These are phyloP conservation scores for Lepus europaeus DNA, from an alignment of 2,113 vertebrate genomes.

Conservation along the genomic window DNA sequence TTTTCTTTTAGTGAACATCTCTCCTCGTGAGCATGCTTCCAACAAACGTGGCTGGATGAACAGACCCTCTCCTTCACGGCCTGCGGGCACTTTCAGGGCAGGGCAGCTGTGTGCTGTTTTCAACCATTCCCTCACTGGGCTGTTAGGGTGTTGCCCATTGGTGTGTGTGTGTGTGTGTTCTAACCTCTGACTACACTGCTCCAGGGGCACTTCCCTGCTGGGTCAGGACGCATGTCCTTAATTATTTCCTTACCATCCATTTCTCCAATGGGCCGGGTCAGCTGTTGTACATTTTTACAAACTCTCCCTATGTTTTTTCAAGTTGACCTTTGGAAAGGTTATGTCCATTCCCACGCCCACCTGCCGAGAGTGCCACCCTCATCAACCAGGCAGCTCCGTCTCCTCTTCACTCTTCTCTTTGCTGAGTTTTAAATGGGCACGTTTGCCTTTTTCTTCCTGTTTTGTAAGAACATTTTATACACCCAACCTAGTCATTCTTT, in stretches of 20 bases:
- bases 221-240: conserved; percentile 60
- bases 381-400: background rate
- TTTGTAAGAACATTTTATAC: background rate
- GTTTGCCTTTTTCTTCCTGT: conserved; percentile 50
- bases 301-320: conserved; percentile 73
- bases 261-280: conserved; percentile 69
- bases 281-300: conserved; percentile 64
- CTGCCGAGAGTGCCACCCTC: conserved; percentile 63
- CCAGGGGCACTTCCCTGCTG: conserved; percentile 61
- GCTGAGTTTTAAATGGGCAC: conserved; percentile 41
- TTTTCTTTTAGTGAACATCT: background rate
- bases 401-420: conserved; percentile 25
- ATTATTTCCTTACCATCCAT: conserved; percentile 74
- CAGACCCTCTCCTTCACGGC: background rate
- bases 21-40: background rate
- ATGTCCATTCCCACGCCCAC: conserved; percentile 66
- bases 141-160: conserved; percentile 13
- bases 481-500: conserved; percentile 10
- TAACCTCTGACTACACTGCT: conserved; percentile 11
- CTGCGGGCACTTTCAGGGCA: background rate
- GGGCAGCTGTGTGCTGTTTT: conserved; percentile 11
- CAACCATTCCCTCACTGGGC: background rate
- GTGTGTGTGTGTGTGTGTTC: conserved; percentile 2
- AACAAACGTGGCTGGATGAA: background rate
- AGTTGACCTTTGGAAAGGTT: conserved; percentile 79